These are phyloP conservation scores for Caenorhabditis uteleia DNA, from an alignment of 2,888 invertebrate species.

Conservation along the genomic window DNA sequence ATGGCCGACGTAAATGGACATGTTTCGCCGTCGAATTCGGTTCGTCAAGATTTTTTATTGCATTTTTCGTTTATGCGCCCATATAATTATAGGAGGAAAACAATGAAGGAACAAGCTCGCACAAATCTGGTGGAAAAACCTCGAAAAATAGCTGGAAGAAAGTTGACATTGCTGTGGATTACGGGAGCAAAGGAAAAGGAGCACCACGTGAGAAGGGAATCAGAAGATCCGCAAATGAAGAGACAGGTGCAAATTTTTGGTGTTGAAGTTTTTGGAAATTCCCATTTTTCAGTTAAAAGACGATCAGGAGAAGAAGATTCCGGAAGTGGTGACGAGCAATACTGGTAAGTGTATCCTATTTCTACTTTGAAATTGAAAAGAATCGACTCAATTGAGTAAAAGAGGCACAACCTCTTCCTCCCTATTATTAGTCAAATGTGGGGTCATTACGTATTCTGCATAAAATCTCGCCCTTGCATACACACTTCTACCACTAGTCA, in stretches of 20 bases:
- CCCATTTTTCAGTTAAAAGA: constrained; percentile 19
- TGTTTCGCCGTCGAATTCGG: constrained; percentile 27
- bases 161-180: constrained; percentile 66
- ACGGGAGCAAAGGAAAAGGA: constrained; percentile 51
- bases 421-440: too few species aligned
- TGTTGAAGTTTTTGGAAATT: not conserved
- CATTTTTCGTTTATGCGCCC: not conserved
- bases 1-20: constrained; percentile 37
- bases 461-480: too few species aligned
- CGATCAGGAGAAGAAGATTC: constrained; percentile 33
- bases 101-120: constrained; percentile 17
- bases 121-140: constrained; percentile 35
- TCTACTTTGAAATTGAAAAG: too few species aligned
- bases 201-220: constrained; percentile 27
- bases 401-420: too few species aligned
- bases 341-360: constrained; percentile 26
- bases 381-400: too few species aligned
- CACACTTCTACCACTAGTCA: too few species aligned
- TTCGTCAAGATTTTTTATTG: not conserved
- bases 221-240: constrained; percentile 27
- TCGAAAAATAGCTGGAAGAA: constrained; percentile 66
- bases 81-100: constrained; percentile 36
- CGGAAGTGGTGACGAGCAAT: constrained; percentile 31
- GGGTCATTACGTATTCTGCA: too few species aligned
- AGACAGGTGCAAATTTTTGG: constrained; percentile 11